A percentile compares a stretch with the other conserved stretches of the same genome.
Evolutionary conservation across 1,140 invertebrate species (phyloP).

Genomic region (Megathymus violae): DNA sequence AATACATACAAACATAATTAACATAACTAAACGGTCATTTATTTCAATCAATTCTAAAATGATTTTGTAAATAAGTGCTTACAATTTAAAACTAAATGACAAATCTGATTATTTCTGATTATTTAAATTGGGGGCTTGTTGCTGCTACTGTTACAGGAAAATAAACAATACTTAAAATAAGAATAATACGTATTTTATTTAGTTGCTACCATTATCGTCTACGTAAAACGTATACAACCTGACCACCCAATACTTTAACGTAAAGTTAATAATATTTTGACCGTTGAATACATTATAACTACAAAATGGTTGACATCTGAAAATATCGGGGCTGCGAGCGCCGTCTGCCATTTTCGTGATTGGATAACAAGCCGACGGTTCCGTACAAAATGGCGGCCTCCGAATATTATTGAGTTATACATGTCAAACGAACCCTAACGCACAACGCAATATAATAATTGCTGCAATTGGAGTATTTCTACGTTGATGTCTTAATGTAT

Average conservation of each 20-base stretch:
- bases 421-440: slow-evolving; percentile 3
- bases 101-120: too few species aligned
- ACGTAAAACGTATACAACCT: too few species aligned
- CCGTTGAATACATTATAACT: neutral
- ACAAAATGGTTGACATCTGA: slow-evolving; percentile 3
- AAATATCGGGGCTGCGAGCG: neutral
- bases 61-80: too few species aligned
- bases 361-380: slow-evolving; percentile 49
- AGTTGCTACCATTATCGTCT: too few species aligned
- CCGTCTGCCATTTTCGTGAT: slow-evolving; percentile 39
- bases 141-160: too few species aligned
- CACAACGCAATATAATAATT: neutral
- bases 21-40: too few species aligned
- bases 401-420: slow-evolving; percentile 25
- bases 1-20: too few species aligned
- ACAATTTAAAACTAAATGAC: too few species aligned
- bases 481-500: neutral
- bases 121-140: too few species aligned
- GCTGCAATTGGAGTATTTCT: neutral
- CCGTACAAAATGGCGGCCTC: slow-evolving; percentile 37
- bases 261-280: neutral
- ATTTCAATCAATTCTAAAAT: too few species aligned
- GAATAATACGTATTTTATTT: too few species aligned
- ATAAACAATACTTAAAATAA: too few species aligned
- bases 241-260: neutral